phyloP scores from a whole-genome alignment of 2,888 invertebrate species.

The Doris montereyensis region DNA sequence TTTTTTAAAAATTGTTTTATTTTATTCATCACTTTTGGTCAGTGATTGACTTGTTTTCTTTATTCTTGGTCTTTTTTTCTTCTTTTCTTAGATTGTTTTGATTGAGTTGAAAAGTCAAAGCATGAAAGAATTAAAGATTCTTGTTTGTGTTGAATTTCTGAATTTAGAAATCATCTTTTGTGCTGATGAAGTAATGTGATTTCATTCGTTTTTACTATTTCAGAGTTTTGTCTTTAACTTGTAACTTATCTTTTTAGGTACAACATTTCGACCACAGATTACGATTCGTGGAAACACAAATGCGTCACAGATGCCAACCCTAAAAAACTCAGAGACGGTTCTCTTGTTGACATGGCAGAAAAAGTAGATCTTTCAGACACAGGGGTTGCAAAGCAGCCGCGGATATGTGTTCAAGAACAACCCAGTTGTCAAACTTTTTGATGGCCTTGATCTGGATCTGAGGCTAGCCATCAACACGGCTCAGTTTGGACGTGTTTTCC shows the following conservation, averaged over 20 bases:
- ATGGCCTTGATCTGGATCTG: constrained; percentile 59
- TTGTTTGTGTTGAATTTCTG: too few relatives aligned
- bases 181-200: too few relatives aligned
- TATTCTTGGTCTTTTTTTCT: too few relatives aligned
- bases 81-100: too few relatives aligned
- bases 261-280: constrained; percentile 72
- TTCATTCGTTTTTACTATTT: too few relatives aligned
- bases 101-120: too few relatives aligned
- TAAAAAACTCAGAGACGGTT: constrained; percentile 43
- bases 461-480: constrained; percentile 71
- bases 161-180: too few relatives aligned
- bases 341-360: constrained; percentile 55
- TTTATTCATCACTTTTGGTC: too few relatives aligned
- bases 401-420: constrained; percentile 70
- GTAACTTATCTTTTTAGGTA: constrained; percentile 56
- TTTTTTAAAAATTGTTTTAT: too few relatives aligned
- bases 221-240: neutral
- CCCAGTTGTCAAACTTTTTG: constrained; percentile 69
- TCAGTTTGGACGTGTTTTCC: constrained; percentile 71
- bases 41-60: too few relatives aligned
- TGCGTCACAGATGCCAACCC: constrained; percentile 50
- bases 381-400: constrained; percentile 53
- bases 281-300: constrained; percentile 66
- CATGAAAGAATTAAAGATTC: too few relatives aligned
- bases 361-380: constrained; percentile 57